These are phyloP conservation scores for Xylocopa sonorina DNA, from an alignment of 1,140 invertebrate genomes.

Conservation along the genomic window DNA sequence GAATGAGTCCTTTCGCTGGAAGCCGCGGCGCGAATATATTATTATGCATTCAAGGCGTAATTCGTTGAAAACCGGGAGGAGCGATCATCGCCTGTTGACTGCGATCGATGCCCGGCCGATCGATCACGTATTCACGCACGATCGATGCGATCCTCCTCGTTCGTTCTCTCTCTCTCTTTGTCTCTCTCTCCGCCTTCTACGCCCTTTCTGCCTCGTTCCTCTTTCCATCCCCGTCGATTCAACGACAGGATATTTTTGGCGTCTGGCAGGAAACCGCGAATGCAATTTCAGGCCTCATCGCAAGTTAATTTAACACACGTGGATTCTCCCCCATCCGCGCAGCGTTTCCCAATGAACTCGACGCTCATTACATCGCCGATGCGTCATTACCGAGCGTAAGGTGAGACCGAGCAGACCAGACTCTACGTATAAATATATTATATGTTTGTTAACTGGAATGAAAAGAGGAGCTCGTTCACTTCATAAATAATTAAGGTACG, in stretches of 20 bases:
- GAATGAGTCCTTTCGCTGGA: slow-evolving; percentile 68
- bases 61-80: slow-evolving; percentile 63
- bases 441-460: too few species aligned
- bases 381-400: neutral
- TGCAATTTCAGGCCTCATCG: slow-evolving; percentile 13
- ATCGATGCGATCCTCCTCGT: slow-evolving; percentile 44
- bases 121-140: slow-evolving; percentile 73
- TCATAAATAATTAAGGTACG: too few species aligned
- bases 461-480: too few species aligned
- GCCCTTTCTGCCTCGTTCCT: neutral
- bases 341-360: neutral
- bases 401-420: too few species aligned
- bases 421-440: too few species aligned
- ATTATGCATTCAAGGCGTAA: slow-evolving; percentile 76
- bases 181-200: neutral
- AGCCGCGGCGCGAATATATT: slow-evolving; percentile 57
- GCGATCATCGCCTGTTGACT: slow-evolving; percentile 65
- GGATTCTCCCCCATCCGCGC: neutral
- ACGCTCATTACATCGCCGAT: neutral
- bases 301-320: slow-evolving; percentile 21
- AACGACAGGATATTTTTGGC: slow-evolving; percentile 46
- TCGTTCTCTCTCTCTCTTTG: slow-evolving; percentile 9
- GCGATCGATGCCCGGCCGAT: slow-evolving; percentile 72
- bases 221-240: neutral
- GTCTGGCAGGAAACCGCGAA: slow-evolving; percentile 42